phyloP scores from a whole-genome alignment of 2,797 vertebrate genomes.

The Oryzias sinensis region DNA sequence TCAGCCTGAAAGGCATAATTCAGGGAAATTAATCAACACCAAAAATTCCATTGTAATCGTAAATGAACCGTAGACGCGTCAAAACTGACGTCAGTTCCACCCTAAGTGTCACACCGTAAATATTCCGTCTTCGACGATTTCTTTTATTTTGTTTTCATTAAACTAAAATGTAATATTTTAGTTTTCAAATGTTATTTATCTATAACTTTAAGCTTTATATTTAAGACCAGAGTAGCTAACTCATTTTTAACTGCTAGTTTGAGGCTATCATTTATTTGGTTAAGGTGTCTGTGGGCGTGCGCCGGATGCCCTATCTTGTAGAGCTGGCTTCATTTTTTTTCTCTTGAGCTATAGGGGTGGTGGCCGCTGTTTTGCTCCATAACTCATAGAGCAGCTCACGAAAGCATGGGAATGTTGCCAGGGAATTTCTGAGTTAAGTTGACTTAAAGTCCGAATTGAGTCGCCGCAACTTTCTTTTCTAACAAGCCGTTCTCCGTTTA shows the following conservation, averaged over 20 bases:
- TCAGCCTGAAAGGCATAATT: neutral
- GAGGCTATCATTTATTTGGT: neutral
- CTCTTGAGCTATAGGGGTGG: constrained; percentile 65
- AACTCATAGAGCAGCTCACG: constrained; percentile 48
- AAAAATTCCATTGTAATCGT: neutral
- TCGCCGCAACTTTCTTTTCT: constrained; percentile 20
- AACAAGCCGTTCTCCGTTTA: neutral
- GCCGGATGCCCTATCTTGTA: constrained; percentile 55
- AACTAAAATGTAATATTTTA: neutral
- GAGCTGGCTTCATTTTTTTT: constrained; percentile 39
- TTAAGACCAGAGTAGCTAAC: neutral
- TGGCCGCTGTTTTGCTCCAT: constrained; percentile 72
- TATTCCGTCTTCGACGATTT: constrained; percentile 11
- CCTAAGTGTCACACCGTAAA: constrained; percentile 45
- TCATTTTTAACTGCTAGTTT: neutral
- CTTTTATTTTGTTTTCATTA: neutral
- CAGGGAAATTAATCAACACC: fast-evolving
- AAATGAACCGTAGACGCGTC: no score
- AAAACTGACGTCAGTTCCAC: constrained; percentile 35
- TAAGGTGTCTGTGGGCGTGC: constrained; percentile 37
- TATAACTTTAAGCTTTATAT: no score
- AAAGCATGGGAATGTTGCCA: constrained; percentile 71
- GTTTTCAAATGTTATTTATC: neutral
- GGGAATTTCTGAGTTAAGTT: constrained; percentile 49
- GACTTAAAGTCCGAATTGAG: constrained; percentile 46